Conservation (phyloP, 2,113 vertebrate species). For the Heterochromis multidens region DNA sequence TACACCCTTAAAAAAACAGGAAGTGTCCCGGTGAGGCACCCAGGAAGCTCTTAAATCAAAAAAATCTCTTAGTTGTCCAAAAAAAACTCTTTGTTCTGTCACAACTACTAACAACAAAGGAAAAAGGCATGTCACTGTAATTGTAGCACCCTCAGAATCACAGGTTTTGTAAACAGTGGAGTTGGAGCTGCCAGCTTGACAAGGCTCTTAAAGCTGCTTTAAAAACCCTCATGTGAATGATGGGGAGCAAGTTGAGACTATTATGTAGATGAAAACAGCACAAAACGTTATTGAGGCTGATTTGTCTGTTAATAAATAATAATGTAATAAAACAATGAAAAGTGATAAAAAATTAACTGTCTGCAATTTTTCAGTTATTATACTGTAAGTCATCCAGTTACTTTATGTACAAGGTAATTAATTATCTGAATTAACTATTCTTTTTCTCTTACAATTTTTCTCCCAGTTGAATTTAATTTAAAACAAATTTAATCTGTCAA, state of each 20-base stretch:
- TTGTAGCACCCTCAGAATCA: neutral
- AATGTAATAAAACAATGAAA: neutral
- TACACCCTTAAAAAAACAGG: neutral
- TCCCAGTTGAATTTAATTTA: neutral
- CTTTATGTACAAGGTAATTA: neutral
- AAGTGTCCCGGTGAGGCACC: neutral
- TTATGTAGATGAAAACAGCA: neutral
- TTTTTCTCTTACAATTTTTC: neutral
- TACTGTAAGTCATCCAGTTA: neutral
- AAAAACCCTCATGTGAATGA: neutral
- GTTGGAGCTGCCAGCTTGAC: neutral
- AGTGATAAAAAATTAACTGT: neutral
- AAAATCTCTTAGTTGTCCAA: neutral
- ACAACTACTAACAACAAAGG: neutral
- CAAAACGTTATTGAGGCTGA: neutral
- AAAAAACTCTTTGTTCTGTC: neutral
- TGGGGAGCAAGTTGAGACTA: neutral
- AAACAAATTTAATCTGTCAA: neutral
- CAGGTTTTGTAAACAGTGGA: neutral
- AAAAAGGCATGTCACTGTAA: neutral
- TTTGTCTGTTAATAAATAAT: neutral
- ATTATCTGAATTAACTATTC: neutral
- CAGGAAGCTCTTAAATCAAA: neutral
- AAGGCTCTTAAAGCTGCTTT: neutral
- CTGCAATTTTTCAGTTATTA: neutral